phyloP scores from a whole-genome alignment of 2,888 invertebrate genomes.

The Nemurella pictetii region DNA sequence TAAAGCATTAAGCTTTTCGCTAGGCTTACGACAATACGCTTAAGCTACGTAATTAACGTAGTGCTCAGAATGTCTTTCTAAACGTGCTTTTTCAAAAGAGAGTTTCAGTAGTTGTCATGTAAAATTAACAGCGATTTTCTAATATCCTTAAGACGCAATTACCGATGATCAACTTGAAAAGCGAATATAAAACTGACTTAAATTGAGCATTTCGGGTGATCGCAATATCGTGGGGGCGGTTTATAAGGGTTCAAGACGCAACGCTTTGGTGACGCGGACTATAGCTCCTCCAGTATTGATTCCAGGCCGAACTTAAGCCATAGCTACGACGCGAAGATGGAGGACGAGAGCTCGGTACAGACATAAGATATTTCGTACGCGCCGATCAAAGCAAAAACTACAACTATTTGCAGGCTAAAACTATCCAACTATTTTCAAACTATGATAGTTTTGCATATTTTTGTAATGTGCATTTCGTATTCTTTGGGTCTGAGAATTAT shows the following conservation, averaged over 20 bases:
- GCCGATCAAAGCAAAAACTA: background rate
- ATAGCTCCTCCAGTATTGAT: constrained; percentile 8
- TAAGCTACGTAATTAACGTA: too few relatives aligned
- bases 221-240: too few relatives aligned
- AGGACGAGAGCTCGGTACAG: background rate
- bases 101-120: too few relatives aligned
- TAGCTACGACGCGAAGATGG: background rate
- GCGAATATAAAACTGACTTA: too few relatives aligned
- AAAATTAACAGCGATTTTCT: too few relatives aligned
- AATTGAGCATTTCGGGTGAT: too few relatives aligned
- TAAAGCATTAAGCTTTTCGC: too few relatives aligned
- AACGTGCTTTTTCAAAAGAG: too few relatives aligned
- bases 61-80: too few relatives aligned
- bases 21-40: too few relatives aligned
- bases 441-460: background rate
- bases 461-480: background rate
- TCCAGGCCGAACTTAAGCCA: background rate
- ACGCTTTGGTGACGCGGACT: background rate
- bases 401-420: background rate
- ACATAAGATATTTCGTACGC: background rate
- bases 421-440: background rate
- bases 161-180: too few relatives aligned
- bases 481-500: background rate
- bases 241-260: background rate
- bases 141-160: too few relatives aligned